Evolutionary conservation across 1,140 invertebrate genomes (phyloP), one percentile per base, ranked within the genome.

Genomic region (Zaprionus ghesquierei): DNA sequence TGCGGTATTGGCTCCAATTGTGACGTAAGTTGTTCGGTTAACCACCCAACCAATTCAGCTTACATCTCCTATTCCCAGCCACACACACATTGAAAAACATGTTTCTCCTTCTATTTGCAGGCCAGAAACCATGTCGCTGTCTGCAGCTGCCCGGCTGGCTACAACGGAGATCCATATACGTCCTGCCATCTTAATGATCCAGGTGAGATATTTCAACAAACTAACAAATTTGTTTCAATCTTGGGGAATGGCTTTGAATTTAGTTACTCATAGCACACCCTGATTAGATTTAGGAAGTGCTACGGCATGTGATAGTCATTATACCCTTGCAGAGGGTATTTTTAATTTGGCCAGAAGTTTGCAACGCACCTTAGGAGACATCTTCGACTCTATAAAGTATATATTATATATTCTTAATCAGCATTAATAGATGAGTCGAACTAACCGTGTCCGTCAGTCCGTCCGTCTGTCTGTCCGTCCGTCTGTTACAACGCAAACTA

Each of bases 121-220:
- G 95, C 95, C 0, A 93, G 95, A 59, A 95, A 96, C 77, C 97
- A 98, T 74, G 94, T 96, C 25, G 96, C 97, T 3, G 95, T 97
- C 0, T 98, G 97, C 86, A 95, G 95, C 8, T 98, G 97, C 90
- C 95, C 96, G 0, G 92, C 95, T 41, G 97, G 97, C 10, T 97
- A 96, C 89, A 94, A 95, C 27, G 97, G 97, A n/a, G 95, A 97
- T 93, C 96, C 97, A 5, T 93, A 97, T 80, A 91, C 91, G 12
- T 81, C 92, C 35, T 96, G 95, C 89, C 92, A 94, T 89, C 92
- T 93, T 35, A 93, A 93, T 74, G 94, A 94, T 92, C 94, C 94
- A 79, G 94, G 94, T 95, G 92, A 92, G 90, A n/a, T n/a, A n/a
- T n/a, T n/a, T n/a, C n/a, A n/a, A n/a, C n/a, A n/a, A n/a, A n/a